phyloP scores from a whole-genome alignment of 1,140 invertebrate genomes.

The Anadara kagoshimensis region DNA sequence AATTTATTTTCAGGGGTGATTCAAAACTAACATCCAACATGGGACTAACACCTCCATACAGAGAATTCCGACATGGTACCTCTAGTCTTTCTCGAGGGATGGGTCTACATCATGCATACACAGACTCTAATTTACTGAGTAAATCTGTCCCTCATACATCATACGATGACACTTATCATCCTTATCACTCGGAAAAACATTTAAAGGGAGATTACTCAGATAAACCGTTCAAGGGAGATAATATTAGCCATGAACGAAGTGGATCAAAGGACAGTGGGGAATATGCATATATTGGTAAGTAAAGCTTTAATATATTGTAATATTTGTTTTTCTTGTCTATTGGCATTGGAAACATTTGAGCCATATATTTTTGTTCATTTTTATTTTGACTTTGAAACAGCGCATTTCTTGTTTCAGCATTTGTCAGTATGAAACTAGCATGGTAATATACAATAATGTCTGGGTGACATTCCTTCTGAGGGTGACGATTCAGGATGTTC shows the following conservation, averaged over 20 bases:
- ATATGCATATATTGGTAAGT: conserved; percentile 56
- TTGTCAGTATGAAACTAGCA: no score
- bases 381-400: no score
- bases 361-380: no score
- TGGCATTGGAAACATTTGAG: not conserved
- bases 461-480: no score
- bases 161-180: conserved; percentile 48
- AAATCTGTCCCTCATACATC: conserved; percentile 41
- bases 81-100: conserved; percentile 15
- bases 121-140: conserved; percentile 55
- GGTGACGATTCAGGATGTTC: no score
- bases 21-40: conserved; percentile 40
- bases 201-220: conserved; percentile 39
- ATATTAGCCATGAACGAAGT: conserved; percentile 57
- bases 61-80: conserved; percentile 18
- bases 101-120: conserved; percentile 57
- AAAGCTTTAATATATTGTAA: not conserved
- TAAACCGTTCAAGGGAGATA: conserved; percentile 49
- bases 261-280: conserved; percentile 65
- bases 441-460: no score
- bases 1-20: conserved; percentile 43
- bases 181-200: conserved; percentile 9
- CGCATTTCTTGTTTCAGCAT: no score
- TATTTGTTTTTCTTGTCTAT: not conserved
- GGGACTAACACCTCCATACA: conserved; percentile 8